phyloP scores from a whole-genome alignment of 2,113 vertebrate species.

The Pionites leucogaster region DNA sequence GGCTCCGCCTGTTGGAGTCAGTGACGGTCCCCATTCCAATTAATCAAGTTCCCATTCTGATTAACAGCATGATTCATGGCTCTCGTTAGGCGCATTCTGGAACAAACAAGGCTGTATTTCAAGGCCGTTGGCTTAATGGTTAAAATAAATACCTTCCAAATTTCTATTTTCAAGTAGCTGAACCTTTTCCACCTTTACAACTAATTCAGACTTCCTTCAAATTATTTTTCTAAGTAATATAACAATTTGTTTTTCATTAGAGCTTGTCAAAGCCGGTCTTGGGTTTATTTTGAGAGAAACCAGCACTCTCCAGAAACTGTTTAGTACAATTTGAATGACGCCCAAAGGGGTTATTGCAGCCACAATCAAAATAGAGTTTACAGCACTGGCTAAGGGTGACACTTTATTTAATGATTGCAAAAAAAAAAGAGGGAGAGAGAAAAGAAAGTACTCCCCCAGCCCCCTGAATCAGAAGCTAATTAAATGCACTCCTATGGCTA shows the following conservation, averaged over 20 bases:
- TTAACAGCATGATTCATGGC: constrained; percentile 64
- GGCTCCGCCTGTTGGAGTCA: constrained; percentile 7
- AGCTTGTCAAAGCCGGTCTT: constrained; percentile 53
- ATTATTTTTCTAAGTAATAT: constrained; percentile 69
- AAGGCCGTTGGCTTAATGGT: constrained; percentile 42
- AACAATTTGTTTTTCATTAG: constrained; percentile 72
- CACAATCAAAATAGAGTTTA: constrained; percentile 71
- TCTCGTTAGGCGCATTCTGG: constrained; percentile 16
- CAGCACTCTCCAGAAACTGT: constrained; percentile 30
- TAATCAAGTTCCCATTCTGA: constrained; percentile 60
- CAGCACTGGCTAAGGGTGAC: constrained; percentile 62
- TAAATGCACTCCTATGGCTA: constrained; percentile 65
- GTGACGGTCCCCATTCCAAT: constrained; percentile 40
- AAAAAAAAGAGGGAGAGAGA: background rate
- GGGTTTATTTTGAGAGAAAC: constrained; percentile 65
- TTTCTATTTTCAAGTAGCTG: constrained; percentile 58
- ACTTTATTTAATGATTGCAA: constrained; percentile 60
- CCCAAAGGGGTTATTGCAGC: constrained; percentile 70
- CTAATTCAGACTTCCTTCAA: constrained; percentile 65
- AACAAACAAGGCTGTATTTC: constrained; percentile 55
- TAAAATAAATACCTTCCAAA: constrained; percentile 60
- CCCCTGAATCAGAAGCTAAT: constrained; percentile 59
- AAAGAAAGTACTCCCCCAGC: background rate
- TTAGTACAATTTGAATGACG: constrained; percentile 46
- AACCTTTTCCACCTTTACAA: constrained; percentile 60